Evolutionary conservation across 1,140 invertebrate genomes (phyloP).

Genomic region (Cydia splendana): DNA sequence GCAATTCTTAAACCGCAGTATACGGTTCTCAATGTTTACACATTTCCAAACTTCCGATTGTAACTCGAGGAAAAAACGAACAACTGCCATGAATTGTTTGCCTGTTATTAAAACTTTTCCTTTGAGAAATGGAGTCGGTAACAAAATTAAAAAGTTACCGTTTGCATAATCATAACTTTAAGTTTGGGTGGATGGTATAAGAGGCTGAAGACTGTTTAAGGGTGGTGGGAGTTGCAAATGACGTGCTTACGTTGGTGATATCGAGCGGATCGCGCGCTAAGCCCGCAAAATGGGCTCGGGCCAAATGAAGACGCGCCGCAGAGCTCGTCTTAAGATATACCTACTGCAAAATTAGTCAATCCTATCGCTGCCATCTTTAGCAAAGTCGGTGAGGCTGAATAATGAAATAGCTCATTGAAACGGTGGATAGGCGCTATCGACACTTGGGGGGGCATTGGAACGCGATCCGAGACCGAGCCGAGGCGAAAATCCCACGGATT

Average conservation of each 20-base stretch:
- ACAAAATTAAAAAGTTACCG: slow-evolving; percentile 51
- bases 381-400: slow-evolving; percentile 63
- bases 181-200: slow-evolving; percentile 37
- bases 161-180: slow-evolving; percentile 51
- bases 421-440: slow-evolving; percentile 58
- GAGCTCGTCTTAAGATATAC: slow-evolving; percentile 55
- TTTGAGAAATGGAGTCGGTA: slow-evolving; percentile 46
- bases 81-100: slow-evolving; percentile 52
- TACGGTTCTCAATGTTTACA: slow-evolving; percentile 43
- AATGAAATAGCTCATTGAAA: slow-evolving; percentile 74
- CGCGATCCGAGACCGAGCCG: slow-evolving; percentile 52
- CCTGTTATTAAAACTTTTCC: slow-evolving; percentile 51
- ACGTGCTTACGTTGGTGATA: slow-evolving; percentile 64
- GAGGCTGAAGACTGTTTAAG: slow-evolving; percentile 51
- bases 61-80: slow-evolving; percentile 45
- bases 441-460: slow-evolving; percentile 55
- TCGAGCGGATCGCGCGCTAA: slow-evolving; percentile 59
- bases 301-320: slow-evolving; percentile 64
- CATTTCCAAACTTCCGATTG: slow-evolving; percentile 48
- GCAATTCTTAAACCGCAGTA: background rate
- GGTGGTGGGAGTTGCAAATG: slow-evolving; percentile 59
- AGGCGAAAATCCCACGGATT: slow-evolving; percentile 69
- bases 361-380: slow-evolving; percentile 64
- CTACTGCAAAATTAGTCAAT: slow-evolving; percentile 68
- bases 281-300: slow-evolving; percentile 58